phyloP scores from a whole-genome alignment of 2,888 invertebrate genomes.

The Gymnosoma rotundatum region DNA sequence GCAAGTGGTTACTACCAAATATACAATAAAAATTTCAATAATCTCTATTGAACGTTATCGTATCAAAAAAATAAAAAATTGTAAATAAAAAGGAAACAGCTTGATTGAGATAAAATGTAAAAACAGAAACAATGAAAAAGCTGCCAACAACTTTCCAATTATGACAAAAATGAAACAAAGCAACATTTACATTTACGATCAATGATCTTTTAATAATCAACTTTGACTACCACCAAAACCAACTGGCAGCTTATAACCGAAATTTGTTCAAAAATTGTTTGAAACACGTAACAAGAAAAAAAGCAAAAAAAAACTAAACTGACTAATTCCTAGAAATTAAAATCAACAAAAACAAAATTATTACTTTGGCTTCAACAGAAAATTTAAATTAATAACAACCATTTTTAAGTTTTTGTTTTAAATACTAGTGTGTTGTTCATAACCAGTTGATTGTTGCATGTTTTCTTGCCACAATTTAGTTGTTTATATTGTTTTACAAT shows the following conservation, averaged over 20 bases:
- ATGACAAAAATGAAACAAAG: conserved; percentile 71
- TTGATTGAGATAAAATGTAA: conserved; percentile 18
- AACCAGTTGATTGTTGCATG: conserved; percentile 39
- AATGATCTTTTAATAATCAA: conserved; percentile 67
- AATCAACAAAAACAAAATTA: conserved; percentile 50
- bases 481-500: neutral
- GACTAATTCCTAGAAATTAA: conserved; percentile 69
- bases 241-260: conserved; percentile 58
- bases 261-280: conserved; percentile 57
- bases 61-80: neutral
- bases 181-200: conserved; percentile 67
- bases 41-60: conserved; percentile 8
- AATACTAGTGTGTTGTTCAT: conserved; percentile 9
- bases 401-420: conserved; percentile 30
- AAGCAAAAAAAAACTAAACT: conserved; percentile 56
- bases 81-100: conserved; percentile 14
- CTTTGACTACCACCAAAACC: conserved; percentile 55
- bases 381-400: conserved; percentile 55
- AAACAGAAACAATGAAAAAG: conserved; percentile 24
- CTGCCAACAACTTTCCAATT: conserved; percentile 67
- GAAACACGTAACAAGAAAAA: conserved; percentile 20
- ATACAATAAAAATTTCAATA: conserved; percentile 27
- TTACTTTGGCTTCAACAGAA: conserved; percentile 51
- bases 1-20: conserved; percentile 14
- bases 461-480: conserved; percentile 51